Base-by-base conservation (phyloP, 64 coral and sea anemone genomes). In the Porites lutea region DNA sequence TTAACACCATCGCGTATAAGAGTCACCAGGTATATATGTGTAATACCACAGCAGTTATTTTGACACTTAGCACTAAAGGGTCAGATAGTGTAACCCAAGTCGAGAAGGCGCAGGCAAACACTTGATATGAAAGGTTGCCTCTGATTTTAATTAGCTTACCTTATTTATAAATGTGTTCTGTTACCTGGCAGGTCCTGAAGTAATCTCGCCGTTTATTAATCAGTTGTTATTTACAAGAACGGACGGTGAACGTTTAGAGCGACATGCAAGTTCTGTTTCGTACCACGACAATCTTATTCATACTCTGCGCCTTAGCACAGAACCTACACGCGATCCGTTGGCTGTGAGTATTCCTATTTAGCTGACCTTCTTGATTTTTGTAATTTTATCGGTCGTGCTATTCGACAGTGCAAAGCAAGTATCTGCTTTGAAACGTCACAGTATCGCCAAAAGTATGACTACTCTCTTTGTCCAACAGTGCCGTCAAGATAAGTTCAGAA, bases 91-190 rank as follows among this genome's bases (percentile, higher is more conserved):
- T 84, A 84, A 84, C 81, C 81, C 81, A 84, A 84, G 62, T 68
- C 81, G 81, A 15, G 81, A 51, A 84, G 63, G 8, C 81, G 52
- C 51, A 16, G 48, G 47, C 37, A 19, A 49, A 84, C 59, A 83
- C 59, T 83, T 69, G 63, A 84, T 84, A 84, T 84, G 81, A 84
- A 84, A 84, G 45, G 61, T 84, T 43, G 61, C 18, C 58, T 46
- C 78, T 81, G 78, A 21, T 84, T 46, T 84, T 84, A 68, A 84
- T 84, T 84, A 84, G 81, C 81, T 84, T 84, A 84, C 16, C 81
- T 84, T 84, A 84, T 84, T 84, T 84, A 84, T 66, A 84, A 18
- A 68, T 65, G 37, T 65, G 23, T 60, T 69, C 46, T 84, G 81
- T 84, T 84, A 22, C 62, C 68, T 84, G 81, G 81, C 81, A 84